phyloP scores from a whole-genome alignment of 2,797 vertebrate species.

The Hydrolagus colliei region DNA sequence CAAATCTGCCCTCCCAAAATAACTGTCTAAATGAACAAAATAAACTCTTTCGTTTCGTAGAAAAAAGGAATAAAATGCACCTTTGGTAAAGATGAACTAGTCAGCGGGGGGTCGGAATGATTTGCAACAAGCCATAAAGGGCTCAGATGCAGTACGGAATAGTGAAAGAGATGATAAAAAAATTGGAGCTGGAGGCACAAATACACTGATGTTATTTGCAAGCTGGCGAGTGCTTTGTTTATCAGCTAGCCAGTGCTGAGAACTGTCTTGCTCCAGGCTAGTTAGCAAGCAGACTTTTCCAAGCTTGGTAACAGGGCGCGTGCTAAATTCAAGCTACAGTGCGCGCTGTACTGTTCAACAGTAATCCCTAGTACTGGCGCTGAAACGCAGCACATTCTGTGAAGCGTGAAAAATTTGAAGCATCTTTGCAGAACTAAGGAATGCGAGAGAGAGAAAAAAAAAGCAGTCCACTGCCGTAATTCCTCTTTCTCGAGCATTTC shows the following conservation, averaged over 20 bases:
- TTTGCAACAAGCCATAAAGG: not conserved
- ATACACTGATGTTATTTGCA: conserved; percentile 20
- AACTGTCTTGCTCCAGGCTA: conserved; percentile 18
- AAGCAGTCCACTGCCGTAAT: not conserved
- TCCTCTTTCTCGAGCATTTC: not conserved
- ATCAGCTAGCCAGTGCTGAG: not conserved
- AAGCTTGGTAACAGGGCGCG: conserved; percentile 3
- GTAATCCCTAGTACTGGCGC: not conserved
- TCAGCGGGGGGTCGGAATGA: not conserved
- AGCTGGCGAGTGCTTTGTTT: conserved; percentile 5
- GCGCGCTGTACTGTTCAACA: too few species aligned
- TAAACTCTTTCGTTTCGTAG: too few species aligned
- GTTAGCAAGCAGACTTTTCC: not conserved
- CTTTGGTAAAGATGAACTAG: not conserved
- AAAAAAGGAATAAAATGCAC: not conserved
- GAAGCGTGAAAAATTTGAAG: conserved; percentile 1
- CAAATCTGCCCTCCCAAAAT: too few species aligned
- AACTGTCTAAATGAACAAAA: too few species aligned
- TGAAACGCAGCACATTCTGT: not conserved
- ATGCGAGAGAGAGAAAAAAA: not conserved
- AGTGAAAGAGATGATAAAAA: not conserved
- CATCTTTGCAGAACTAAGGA: conserved; percentile 2
- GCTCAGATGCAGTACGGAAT: not conserved
- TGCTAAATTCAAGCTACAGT: not conserved
- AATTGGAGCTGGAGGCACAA: conserved; percentile 9